Percentiles rank a stretch among this genome's conserved stretches.
Conservation (phyloP, 1,140 invertebrate genomes). For the Papilio polytes region DNA sequence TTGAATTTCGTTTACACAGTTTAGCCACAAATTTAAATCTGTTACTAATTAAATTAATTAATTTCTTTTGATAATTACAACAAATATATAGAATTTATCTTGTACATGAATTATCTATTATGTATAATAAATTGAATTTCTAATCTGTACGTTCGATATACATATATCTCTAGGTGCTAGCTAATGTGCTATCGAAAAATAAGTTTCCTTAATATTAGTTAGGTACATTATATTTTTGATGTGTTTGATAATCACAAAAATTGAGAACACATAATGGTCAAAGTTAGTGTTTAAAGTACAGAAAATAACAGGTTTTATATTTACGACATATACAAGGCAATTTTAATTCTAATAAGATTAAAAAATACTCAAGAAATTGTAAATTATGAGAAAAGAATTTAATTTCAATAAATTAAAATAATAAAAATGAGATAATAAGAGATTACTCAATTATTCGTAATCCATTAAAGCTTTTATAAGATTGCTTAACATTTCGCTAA, state of each 20-base stretch:
- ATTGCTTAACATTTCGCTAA: no score
- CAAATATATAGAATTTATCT: not conserved
- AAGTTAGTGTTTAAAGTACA: not conserved
- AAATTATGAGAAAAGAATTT: no score
- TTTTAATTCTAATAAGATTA: no score
- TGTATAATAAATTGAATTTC: not conserved
- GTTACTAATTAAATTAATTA: no score
- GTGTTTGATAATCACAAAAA: constrained; percentile 24
- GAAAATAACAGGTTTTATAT: no score
- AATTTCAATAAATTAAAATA: no score
- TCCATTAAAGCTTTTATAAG: no score
- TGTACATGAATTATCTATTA: constrained; percentile 29
- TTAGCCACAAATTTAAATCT: not conserved
- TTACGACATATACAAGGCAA: no score
- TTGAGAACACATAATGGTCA: constrained; percentile 15
- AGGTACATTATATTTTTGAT: constrained; percentile 37
- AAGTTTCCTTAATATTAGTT: constrained; percentile 32
- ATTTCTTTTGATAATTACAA: constrained; percentile 27
- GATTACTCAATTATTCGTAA: no score
- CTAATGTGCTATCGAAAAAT: constrained; percentile 40
- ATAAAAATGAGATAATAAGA: no score
- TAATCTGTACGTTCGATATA: constrained; percentile 16
- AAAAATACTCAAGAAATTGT: no score
- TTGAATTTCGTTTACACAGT: not conserved
- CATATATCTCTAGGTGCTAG: constrained; percentile 34